These are phyloP conservation scores for Oppia nitens DNA, from an alignment of 1,140 invertebrate genomes.

Conservation along the genomic window DNA sequence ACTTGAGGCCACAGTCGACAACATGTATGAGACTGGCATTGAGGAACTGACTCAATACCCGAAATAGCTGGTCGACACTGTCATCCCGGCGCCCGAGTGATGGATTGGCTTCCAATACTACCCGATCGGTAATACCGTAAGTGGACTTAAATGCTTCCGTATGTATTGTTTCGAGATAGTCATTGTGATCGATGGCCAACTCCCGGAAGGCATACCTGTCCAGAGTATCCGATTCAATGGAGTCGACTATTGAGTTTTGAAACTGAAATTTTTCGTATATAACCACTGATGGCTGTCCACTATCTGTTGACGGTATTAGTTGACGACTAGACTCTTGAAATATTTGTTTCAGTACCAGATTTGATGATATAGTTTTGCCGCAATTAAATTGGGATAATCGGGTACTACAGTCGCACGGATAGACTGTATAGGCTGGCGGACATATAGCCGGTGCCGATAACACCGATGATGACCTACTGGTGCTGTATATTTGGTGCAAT, in stretches of 20 bases:
- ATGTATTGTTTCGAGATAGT: background rate
- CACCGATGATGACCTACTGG: background rate
- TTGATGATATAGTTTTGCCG: background rate
- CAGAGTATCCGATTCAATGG: background rate
- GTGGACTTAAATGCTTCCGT: background rate
- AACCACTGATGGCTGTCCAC: background rate
- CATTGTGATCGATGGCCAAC: background rate
- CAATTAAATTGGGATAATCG: background rate
- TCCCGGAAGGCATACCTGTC: background rate
- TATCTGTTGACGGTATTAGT: no score
- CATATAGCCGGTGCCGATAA: background rate
- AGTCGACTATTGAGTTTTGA: background rate
- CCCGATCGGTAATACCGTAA: background rate
- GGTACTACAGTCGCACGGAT: background rate
- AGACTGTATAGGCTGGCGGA: background rate
- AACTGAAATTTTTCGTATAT: background rate
- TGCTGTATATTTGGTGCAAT: no score
- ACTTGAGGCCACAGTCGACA: background rate
- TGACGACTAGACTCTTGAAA: background rate
- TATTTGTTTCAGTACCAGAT: background rate
- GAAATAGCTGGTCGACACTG: background rate
- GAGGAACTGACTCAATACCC: background rate
- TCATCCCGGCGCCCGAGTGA: background rate
- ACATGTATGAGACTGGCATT: background rate
- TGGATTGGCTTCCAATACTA: constrained; percentile 1